Percentiles rank a stretch among this genome's conserved stretches.
Evolutionary conservation across 1,140 invertebrate species (phyloP).

Genomic region (Holcopasites calliopsidis): DNA sequence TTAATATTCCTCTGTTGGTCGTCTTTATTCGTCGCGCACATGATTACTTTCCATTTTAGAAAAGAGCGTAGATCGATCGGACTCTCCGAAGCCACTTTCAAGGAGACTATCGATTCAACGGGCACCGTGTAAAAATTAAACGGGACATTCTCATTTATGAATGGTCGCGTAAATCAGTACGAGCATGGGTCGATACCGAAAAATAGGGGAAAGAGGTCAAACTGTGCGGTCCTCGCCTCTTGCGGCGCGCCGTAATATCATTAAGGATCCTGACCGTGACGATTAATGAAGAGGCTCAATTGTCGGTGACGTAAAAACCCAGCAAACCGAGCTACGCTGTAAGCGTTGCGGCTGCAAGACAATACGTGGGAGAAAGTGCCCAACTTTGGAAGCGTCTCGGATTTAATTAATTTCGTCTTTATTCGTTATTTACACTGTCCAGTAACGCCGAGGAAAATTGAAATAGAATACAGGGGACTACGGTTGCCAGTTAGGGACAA

Average conservation of each 20-base stretch:
- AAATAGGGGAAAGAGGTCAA: slow-evolving; percentile 38
- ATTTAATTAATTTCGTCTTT: no score
- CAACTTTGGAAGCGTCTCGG: neutral
- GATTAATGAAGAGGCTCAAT: slow-evolving; percentile 47
- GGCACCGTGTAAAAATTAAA: no score
- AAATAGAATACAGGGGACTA: no score
- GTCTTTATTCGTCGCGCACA: no score
- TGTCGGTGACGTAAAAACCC: slow-evolving; percentile 35
- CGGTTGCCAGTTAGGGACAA: no score
- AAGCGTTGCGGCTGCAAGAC: neutral
- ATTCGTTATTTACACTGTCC: neutral
- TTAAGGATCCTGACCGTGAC: slow-evolving; percentile 38
- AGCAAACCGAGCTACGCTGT: slow-evolving; percentile 1
- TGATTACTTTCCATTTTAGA: no score
- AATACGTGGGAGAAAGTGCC: neutral
- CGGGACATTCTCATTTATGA: neutral
- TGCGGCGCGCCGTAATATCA: slow-evolving; percentile 30
- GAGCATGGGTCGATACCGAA: neutral
- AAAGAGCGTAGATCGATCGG: neutral
- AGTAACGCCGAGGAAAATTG: no score
- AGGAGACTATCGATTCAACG: neutral
- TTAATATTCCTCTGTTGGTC: neutral
- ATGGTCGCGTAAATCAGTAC: neutral
- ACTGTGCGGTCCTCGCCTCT: slow-evolving; percentile 32
- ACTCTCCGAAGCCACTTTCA: neutral